phyloP scores from a whole-genome alignment of 2,113 vertebrate genomes.

The Etia nguti region DNA sequence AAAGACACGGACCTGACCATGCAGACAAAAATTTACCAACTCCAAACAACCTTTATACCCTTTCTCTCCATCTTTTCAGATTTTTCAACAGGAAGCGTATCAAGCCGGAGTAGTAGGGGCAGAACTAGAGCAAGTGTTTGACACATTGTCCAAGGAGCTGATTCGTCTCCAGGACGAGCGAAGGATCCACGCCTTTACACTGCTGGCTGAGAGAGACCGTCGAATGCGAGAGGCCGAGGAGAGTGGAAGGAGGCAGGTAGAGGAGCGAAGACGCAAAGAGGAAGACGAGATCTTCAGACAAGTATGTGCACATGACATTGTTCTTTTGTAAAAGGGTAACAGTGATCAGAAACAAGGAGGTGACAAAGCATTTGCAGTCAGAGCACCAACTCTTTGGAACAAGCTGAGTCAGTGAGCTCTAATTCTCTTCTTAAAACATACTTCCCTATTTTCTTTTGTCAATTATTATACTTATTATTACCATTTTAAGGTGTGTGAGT shows the following conservation, averaged over 20 bases:
- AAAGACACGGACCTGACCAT: not conserved
- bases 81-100: conserved; percentile 64
- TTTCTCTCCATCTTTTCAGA: conserved; percentile 44
- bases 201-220: conserved; percentile 85
- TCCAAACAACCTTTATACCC: not conserved
- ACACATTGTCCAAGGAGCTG: conserved; percentile 90
- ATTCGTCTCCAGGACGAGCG: conserved; percentile 86
- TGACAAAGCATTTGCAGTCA: not conserved
- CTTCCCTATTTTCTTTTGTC: not conserved
- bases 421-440: not conserved
- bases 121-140: conserved; percentile 75
- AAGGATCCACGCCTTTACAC: conserved; percentile 81
- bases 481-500: not conserved
- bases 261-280: conserved; percentile 76
- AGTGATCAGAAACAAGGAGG: not conserved
- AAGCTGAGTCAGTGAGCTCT: not conserved
- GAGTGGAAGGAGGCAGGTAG: conserved; percentile 84
- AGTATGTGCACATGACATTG: conserved; percentile 46
- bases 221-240: conserved; percentile 85
- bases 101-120: conserved; percentile 72
- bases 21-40: not conserved
- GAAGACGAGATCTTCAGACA: conserved; percentile 89
- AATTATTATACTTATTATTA: not conserved
- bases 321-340: not conserved
- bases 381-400: not conserved